These are phyloP conservation scores for Hippocampus kuda DNA, from an alignment of 2,797 vertebrate genomes.

Conservation along the genomic window DNA sequence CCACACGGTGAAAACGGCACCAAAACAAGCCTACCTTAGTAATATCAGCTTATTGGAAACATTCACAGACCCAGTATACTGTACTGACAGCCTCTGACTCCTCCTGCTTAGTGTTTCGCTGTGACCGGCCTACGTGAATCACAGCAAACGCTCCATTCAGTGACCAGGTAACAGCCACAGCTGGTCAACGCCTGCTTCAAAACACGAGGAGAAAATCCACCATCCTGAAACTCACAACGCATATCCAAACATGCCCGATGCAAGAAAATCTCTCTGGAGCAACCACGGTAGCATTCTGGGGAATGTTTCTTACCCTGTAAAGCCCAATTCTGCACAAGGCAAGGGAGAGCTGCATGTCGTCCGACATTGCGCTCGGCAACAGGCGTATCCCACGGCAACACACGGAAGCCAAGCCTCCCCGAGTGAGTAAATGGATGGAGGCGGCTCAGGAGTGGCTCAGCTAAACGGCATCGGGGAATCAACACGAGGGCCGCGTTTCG, in stretches of 20 bases:
- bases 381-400: conserved; percentile 69
- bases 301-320: conserved; percentile 75
- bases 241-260: neutral
- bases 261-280: neutral
- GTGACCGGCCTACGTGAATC: neutral
- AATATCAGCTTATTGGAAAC: neutral
- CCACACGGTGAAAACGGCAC: neutral
- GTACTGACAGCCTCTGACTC: neutral
- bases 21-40: neutral
- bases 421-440: conserved; percentile 56
- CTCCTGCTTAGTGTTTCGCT: neutral
- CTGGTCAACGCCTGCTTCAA: conserved; percentile 3
- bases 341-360: conserved; percentile 83
- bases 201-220: conserved; percentile 18
- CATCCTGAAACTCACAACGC: neutral
- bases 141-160: conserved; percentile 5
- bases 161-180: conserved; percentile 1
- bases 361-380: conserved; percentile 77
- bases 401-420: conserved; percentile 56
- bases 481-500: conserved; percentile 34
- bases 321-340: conserved; percentile 88
- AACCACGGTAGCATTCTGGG: conserved; percentile 4
- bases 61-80: neutral
- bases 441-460: conserved; percentile 40
- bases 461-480: conserved; percentile 43